Percentiles rank a stretch among this genome's conserved stretches.
These are phyloP conservation scores for Lagodon rhomboides DNA, from an alignment of 2,797 vertebrate species.

Conservation along the genomic window DNA sequence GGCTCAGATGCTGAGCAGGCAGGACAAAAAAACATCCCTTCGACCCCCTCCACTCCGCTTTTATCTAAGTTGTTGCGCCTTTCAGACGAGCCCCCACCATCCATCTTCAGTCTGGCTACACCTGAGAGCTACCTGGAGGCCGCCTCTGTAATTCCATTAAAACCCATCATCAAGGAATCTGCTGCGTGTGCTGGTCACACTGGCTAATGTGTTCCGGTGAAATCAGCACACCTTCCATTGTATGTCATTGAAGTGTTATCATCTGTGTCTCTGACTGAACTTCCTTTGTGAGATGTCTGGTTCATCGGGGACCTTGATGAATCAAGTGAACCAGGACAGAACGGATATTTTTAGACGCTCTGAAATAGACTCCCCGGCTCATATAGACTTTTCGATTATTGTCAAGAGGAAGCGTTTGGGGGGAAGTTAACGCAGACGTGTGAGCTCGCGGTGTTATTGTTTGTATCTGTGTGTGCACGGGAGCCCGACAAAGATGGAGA, in stretches of 20 bases:
- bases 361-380: constrained; percentile 57
- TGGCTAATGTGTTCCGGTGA: constrained; percentile 19
- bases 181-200: constrained; percentile 14
- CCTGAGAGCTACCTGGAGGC: constrained; percentile 58
- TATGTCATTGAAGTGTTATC: constrained; percentile 15
- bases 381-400: constrained; percentile 43
- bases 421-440: constrained; percentile 41
- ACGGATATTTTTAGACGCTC: constrained; percentile 68
- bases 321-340: constrained; percentile 74
- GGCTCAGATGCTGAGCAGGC: constrained; percentile 75
- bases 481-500: constrained; percentile 27
- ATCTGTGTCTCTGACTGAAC: constrained; percentile 31
- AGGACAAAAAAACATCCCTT: constrained; percentile 38
- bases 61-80: constrained; percentile 68
- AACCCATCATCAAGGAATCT: constrained; percentile 12
- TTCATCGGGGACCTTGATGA: constrained; percentile 63
- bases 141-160: constrained; percentile 55
- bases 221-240: constrained; percentile 37
- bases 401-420: constrained; percentile 37
- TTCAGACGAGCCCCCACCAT: constrained; percentile 56
- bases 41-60: constrained; percentile 35
- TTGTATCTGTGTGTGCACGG: constrained; percentile 22
- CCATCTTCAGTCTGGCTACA: constrained; percentile 64
- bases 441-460: constrained; percentile 22
- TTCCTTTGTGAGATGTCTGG: constrained; percentile 47